These are phyloP conservation scores for Cyphotilapia sp. DNA, from an alignment of 2,113 vertebrate species.

Conservation along the genomic window DNA sequence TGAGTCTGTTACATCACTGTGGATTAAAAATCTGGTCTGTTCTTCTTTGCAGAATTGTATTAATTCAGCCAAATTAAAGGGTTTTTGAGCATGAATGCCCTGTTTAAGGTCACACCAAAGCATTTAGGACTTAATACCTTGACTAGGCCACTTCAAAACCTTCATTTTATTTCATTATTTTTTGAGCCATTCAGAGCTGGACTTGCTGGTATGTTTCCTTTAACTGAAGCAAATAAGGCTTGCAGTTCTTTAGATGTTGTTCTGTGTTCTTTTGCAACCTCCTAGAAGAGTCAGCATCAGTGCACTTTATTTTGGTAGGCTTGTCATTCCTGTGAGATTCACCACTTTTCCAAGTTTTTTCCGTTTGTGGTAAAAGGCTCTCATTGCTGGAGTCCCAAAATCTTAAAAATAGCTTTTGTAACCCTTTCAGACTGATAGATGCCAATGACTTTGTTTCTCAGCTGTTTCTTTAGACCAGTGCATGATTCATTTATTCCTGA, in stretches of 20 bases:
- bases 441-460: neutral
- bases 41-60: neutral
- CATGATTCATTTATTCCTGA: neutral
- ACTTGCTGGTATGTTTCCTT: neutral
- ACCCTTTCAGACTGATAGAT: neutral
- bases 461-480: neutral
- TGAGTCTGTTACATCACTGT: neutral
- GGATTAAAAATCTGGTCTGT: neutral
- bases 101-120: neutral
- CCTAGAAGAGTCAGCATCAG: neutral
- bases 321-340: neutral
- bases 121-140: neutral
- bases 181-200: neutral
- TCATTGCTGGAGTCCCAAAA: neutral
- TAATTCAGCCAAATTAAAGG: neutral
- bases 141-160: neutral
- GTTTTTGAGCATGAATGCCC: neutral
- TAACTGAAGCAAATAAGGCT: neutral
- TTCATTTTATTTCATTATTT: neutral
- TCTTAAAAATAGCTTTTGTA: neutral
- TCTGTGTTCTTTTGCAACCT: neutral
- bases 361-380: rapidly evolving
- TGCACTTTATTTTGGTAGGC: neutral
- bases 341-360: neutral
- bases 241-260: neutral